phyloP scores from a whole-genome alignment of 2,888 invertebrate species.

The Sarcophaga rosellei region DNA sequence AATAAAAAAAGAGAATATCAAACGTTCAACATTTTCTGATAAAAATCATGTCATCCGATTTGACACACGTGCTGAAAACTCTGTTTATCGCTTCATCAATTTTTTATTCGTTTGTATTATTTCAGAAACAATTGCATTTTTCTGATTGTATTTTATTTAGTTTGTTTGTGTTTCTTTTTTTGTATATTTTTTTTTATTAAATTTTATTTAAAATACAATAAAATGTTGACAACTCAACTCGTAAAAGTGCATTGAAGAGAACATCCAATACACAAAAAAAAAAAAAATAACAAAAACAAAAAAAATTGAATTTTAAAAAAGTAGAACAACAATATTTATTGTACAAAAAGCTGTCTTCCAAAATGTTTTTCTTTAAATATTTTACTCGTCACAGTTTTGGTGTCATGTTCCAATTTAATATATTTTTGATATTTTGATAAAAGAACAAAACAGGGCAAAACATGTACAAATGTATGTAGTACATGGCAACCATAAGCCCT shows the following conservation, averaged over 20 bases:
- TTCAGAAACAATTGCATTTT: background rate
- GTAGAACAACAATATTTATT: background rate
- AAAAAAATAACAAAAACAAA: background rate
- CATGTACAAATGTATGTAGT: background rate
- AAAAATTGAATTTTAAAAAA: background rate
- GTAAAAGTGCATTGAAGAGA: constrained; percentile 7
- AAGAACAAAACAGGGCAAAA: background rate
- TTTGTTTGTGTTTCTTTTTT: background rate
- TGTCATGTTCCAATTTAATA: constrained; percentile 43
- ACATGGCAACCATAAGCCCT: constrained; percentile 1
- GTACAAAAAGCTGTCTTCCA: background rate
- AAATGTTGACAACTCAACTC: constrained; percentile 23
- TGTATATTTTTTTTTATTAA: background rate
- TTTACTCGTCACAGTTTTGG: constrained; percentile 12
- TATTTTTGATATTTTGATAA: constrained; percentile 15
- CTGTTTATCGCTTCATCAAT: background rate
- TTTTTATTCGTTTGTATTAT: background rate
- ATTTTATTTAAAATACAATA: background rate
- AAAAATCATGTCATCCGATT: constrained; percentile 8
- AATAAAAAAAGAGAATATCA: no score
- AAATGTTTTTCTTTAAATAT: background rate
- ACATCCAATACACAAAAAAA: background rate
- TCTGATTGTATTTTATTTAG: background rate
- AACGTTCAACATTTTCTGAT: background rate
- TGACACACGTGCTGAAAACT: background rate